Percentiles rank a stretch among this genome's conserved stretches.
Evolutionary conservation across 2,113 vertebrate species (phyloP).

Genomic region (Boleophthalmus pectinirostris): DNA sequence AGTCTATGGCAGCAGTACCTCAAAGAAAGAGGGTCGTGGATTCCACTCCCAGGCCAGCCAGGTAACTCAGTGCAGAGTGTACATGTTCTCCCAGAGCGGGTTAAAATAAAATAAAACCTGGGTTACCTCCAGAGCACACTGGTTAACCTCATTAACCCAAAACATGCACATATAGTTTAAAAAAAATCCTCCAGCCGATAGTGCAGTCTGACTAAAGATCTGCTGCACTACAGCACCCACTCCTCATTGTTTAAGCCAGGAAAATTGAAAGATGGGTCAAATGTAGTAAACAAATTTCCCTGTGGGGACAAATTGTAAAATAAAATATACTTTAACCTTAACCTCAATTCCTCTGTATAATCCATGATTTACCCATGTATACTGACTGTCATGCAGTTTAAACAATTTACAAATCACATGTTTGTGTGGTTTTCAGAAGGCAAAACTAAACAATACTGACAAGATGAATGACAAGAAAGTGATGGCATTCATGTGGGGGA

Average conservation of each 20-base stretch:
- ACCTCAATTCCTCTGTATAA: background rate
- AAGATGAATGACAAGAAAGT: background rate
- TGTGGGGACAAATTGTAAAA: background rate
- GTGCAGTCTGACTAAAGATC: background rate
- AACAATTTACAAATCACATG: background rate
- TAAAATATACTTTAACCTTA: background rate
- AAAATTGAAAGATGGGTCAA: background rate
- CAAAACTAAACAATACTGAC: background rate
- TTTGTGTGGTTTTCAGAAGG: constrained; percentile 37
- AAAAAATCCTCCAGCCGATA: background rate
- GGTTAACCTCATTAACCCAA: background rate
- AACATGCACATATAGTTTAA: background rate
- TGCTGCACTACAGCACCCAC: too few relatives aligned
- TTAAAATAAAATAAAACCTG: too few relatives aligned
- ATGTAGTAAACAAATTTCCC: background rate
- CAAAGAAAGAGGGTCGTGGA: background rate
- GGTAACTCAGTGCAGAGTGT: too few relatives aligned
- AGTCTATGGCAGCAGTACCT: too few relatives aligned
- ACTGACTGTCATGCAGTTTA: background rate
- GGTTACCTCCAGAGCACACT: too few relatives aligned
- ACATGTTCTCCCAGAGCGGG: too few relatives aligned
- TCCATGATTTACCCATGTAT: background rate
- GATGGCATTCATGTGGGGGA: background rate
- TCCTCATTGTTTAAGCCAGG: background rate
- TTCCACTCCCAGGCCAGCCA: background rate